Base-by-base conservation (phyloP, 2,113 vertebrate genomes). In the Diglossa brunneiventris region DNA sequence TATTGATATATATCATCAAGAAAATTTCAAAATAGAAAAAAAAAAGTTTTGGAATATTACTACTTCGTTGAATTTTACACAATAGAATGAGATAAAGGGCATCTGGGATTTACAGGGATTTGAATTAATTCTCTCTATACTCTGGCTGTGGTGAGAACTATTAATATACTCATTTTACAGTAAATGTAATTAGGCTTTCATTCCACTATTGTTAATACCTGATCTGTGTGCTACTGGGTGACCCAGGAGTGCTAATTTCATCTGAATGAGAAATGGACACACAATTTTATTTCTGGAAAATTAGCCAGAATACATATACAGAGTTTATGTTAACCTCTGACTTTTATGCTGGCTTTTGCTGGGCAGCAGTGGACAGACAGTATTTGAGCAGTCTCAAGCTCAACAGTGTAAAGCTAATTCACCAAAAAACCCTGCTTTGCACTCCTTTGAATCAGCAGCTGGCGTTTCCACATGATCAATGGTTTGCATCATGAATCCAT, bases 61-160 rank as follows among this genome's bases (percentile, higher is more conserved):
- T 75, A 74, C 52, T 85, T 90, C 52, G 23, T 74, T 90, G 58
- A 89, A 64, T 89, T 94, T 93, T 91, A 53, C 62, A 75, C 68
- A 87, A 73, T 41, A 61, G 42, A 87, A 59, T 41, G 44, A 92
- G 69, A 89, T 89, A 89, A 92, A 93, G 47, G 44, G 15, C 76
- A 52, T 47, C 52, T 90, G 93, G 83, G 90, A 94, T 79, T 95
- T 89, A 75, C 41, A 72, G 18, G 61, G 88, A 89, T 94, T 96
- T 92, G 83, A 90, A 84, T 95, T 95, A 90, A 95, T 93, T 95
- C 83, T 87, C 11, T 90, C 73, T 67, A 21, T 92, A 75, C 12
- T 81, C 73, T 83, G 64, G 27, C 64, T 78, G 47, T 75, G 44
- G 50, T 68, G 31, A 87, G 44, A 92, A 76, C 83, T 94, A 92